Base-by-base conservation (phyloP, 2,888 invertebrate genomes). In the Micoletzkya japonica region DNA sequence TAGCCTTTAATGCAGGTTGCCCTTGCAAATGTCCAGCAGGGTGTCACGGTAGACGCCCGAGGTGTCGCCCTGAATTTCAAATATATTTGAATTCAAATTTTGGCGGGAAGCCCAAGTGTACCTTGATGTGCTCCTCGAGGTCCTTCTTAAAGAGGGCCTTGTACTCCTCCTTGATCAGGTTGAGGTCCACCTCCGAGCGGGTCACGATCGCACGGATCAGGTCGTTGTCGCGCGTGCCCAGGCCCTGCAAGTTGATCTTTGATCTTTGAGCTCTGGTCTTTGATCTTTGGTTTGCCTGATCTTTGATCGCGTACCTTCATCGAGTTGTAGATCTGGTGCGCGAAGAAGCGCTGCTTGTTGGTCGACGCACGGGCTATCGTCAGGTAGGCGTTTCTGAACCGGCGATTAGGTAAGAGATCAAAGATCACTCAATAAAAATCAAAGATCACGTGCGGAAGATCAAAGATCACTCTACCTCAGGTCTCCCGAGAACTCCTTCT, bases 111-210 rank as follows among this genome's bases (percentile, higher is more conserved):
- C 10, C 24, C 7, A 10, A 7, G 24, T 26, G 17, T 64, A 70
- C 72, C 76, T 77, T 76, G 70, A 82, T 80, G 32, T 74, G 66
- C 10, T 80, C 77, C 49, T 77, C 77, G 54, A 83, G 74, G 7
- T 76, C 58, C 72, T 79, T 81, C 54, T 73, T 70, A 77, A 77
- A 81, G 64, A 79, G 70, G 37, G 73, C 74, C 57, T 90, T 89
- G 87, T 91, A 95, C 81, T 91, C 91, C 74, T 90, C 89, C 78
- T 92, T 92, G 82, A 94, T 92, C 81, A 93, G 92, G 0, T 90
- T 91, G 89, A 94, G 90, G 86, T 94, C 94, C 70, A 77, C 74
- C 70, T 84, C 84, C 44, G 81, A 76, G 17, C 86, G 78, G 6
- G 82, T 77, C 30, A 86, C 86, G 26, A 86, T 74, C 20, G 85